Evolutionary conservation across 1,140 invertebrate species (phyloP).

Genomic region (Stegodyphus mimosarum): DNA sequence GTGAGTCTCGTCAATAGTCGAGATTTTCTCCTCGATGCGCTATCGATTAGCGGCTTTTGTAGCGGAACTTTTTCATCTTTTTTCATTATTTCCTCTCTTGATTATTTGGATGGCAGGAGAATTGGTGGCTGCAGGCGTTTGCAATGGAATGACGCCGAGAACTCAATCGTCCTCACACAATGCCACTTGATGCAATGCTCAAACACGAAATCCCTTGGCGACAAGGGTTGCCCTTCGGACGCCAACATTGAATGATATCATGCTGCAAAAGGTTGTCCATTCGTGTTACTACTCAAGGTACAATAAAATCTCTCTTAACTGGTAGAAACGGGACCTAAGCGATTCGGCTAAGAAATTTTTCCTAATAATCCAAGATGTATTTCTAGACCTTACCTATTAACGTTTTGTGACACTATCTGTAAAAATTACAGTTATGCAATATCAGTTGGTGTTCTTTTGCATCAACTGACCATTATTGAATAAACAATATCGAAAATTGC

Average conservation of each 20-base stretch:
- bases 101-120: conserved; percentile 39
- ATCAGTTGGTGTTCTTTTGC: no score
- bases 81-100: conserved; percentile 33
- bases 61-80: conserved; percentile 16
- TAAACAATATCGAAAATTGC: no score
- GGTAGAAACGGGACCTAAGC: no score
- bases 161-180: conserved; percentile 52
- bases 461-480: no score
- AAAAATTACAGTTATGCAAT: no score
- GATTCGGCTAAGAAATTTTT: no score
- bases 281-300: no score
- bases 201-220: conserved; percentile 42
- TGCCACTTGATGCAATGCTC: conserved; percentile 49
- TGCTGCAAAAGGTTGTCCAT: no score
- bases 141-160: conserved; percentile 45
- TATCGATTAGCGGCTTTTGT: conserved; percentile 41
- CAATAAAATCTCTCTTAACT: no score
- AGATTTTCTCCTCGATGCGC: conserved; percentile 5
- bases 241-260: neutral
- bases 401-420: no score
- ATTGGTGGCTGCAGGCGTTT: conserved; percentile 43
- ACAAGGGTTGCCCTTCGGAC: conserved; percentile 4
- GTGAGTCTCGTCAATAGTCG: neutral
- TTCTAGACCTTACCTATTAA: no score
- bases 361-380: no score